These are phyloP conservation scores for Stegana nigrithorax DNA, from an alignment of 2,888 invertebrate genomes.

Conservation along the genomic window DNA sequence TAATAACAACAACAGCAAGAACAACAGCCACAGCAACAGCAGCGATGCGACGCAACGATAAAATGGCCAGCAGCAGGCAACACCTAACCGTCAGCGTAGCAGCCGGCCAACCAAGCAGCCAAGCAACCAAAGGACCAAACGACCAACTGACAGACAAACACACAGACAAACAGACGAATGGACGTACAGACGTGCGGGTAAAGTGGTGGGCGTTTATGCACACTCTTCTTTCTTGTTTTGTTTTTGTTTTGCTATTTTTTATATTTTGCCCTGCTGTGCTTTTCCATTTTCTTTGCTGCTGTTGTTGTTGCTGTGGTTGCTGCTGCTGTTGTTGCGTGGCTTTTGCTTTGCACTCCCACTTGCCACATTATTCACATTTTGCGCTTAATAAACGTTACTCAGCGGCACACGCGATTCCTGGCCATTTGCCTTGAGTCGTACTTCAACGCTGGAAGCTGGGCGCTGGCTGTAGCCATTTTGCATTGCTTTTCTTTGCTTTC, in stretches of 20 bases:
- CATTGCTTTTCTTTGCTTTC: neutral
- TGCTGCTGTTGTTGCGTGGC: neutral
- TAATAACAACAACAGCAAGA: conserved; percentile 6
- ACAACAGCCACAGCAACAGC: conserved; percentile 12
- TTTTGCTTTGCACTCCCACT: neutral
- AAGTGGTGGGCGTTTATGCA: conserved; percentile 10
- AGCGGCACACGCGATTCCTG: neutral
- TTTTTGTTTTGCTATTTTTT: neutral
- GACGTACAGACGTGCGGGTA: neutral
- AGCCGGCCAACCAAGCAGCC: neutral
- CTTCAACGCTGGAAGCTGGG: neutral
- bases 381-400: conserved; percentile 28
- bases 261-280: neutral
- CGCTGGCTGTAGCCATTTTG: neutral
- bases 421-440: neutral
- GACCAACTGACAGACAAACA: neutral
- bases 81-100: neutral
- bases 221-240: neutral
- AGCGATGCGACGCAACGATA: conserved; percentile 7
- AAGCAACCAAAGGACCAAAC: neutral
- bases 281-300: conserved; percentile 6
- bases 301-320: no score
- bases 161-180: neutral
- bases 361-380: conserved; percentile 28
- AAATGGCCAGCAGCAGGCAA: conserved; percentile 7